These are phyloP conservation scores for Dicrostonyx torquatus DNA, from an alignment of 2,797 vertebrate genomes.

Conservation along the genomic window DNA sequence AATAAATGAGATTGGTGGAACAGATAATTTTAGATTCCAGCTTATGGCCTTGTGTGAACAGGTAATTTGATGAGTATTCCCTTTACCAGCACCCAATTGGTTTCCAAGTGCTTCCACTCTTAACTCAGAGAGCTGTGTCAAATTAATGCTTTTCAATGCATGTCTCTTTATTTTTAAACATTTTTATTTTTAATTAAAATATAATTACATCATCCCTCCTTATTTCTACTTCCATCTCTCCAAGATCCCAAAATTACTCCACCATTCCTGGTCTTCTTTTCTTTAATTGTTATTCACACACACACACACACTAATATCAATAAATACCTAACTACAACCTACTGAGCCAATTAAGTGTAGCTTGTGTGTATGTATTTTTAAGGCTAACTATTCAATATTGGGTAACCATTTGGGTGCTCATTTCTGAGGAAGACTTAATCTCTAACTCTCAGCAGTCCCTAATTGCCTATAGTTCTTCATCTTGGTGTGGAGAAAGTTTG, in stretches of 20 bases:
- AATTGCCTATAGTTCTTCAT: not conserved
- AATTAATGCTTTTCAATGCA: not conserved
- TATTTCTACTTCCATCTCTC: not conserved
- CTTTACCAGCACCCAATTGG: fast-evolving
- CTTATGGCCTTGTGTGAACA: not conserved
- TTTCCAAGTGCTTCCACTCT: not conserved
- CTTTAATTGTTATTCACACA: not conserved
- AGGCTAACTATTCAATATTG: not conserved
- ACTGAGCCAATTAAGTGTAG: not conserved
- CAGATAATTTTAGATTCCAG: not conserved
- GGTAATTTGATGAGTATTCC: not conserved
- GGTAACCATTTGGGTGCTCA: not conserved
- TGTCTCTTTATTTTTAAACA: not conserved
- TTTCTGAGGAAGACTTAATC: not conserved
- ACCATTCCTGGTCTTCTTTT: not conserved
- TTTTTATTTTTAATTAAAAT: not conserved
- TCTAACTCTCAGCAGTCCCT: not conserved
- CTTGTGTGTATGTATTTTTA: not conserved
- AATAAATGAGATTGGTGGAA: not conserved
- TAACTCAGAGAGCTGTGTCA: not conserved
- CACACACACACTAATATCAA: not conserved
- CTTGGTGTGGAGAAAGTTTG: not conserved
- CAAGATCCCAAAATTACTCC: not conserved
- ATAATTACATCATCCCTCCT: not conserved
- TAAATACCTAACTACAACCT: not conserved